Conservation (phyloP, 2,113 vertebrate genomes). For the Ceyx melanurus region DNA sequence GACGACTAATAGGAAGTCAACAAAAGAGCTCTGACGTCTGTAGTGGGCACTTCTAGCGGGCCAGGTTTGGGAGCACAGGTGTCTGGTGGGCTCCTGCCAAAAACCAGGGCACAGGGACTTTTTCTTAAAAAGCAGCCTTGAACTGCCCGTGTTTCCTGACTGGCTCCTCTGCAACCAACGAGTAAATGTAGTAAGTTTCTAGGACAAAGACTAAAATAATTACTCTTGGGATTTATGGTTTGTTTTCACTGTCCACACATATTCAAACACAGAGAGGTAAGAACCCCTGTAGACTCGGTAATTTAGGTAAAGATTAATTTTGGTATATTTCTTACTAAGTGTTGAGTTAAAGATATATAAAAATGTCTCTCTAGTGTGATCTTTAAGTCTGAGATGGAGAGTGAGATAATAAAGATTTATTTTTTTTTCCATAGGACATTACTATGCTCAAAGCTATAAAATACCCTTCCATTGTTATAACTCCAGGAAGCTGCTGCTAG, state of each 20-base stretch:
- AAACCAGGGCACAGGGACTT: not conserved
- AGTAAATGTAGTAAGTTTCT: not conserved
- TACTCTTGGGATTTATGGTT: not conserved
- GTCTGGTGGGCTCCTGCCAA: conserved; percentile 67
- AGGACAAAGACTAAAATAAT: conserved; percentile 45
- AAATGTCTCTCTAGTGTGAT: conserved; percentile 7
- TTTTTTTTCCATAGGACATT: conserved; percentile 14
- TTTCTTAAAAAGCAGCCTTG: conserved; percentile 24
- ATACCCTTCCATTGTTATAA: conserved; percentile 29
- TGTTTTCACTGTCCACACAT: not conserved
- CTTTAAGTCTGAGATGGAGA: conserved; percentile 15
- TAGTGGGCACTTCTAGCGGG: conserved; percentile 56
- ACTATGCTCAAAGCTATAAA: conserved; percentile 60
- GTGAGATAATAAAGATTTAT: conserved; percentile 16
- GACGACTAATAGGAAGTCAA: conserved; percentile 77
- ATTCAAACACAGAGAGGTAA: not conserved
- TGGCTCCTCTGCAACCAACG: not conserved
- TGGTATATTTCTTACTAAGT: conserved; percentile 29
- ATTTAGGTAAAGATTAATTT: conserved; percentile 11
- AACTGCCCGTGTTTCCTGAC: not conserved
- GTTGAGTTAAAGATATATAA: conserved; percentile 15
- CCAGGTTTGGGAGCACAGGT: conserved; percentile 81
- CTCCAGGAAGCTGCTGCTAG: conserved; percentile 35
- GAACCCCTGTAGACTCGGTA: not conserved
- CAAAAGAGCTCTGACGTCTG: conserved; percentile 82